Evolutionary conservation across 1,140 invertebrate species (phyloP), one percentile per base, ranked within the genome.

Genomic region (Stenopsyche tienmushanensis): DNA sequence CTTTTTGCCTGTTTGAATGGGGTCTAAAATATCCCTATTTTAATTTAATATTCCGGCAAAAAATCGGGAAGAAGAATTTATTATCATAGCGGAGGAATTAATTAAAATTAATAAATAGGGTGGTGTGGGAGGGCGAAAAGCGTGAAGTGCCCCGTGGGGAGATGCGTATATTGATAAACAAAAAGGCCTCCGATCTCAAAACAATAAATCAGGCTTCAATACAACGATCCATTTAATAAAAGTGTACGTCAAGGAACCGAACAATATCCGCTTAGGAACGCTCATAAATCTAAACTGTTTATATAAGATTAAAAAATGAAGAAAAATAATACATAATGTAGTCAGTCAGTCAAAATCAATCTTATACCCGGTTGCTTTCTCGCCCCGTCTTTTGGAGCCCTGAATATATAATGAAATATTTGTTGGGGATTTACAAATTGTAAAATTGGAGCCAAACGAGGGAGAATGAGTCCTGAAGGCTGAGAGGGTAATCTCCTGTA

Each of bases 141-240:
- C 15, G 23, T n/a, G 52, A 29, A n/a, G 15, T 15, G 15, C 21
- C n/a, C 54, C 26, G 53, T 7, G 5, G n/a, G 21, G 20, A 57
- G 29, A 57, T 57, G 39, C 54, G 54, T 57, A 57, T 13, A 42
- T 39, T 42, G 54, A 57, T 57, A 57, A 57, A 57, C 54, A 57
- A 57, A 42, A 57, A 34, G 21, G 29, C 54, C 54, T n/a, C 21
- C 54, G 54, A 57, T 57, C 54, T 57, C 54, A 9, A 42, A 42
- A 42, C 54, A 39, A 57, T 57, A 57, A 57, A 57, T 57, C 54
- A 57, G 20, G 52, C 15, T 17, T 55, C 13, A 55, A 39, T 39
- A 20, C 29, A 57, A 57, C 54, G 54, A 57, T 57, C 54, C 42
- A 57, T 57, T 57, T 57, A 57, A 57, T 53, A 53, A 53, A 53